These are phyloP conservation scores for Clanis bilineata DNA, from an alignment of 2,888 invertebrate genomes.

Conservation along the genomic window DNA sequence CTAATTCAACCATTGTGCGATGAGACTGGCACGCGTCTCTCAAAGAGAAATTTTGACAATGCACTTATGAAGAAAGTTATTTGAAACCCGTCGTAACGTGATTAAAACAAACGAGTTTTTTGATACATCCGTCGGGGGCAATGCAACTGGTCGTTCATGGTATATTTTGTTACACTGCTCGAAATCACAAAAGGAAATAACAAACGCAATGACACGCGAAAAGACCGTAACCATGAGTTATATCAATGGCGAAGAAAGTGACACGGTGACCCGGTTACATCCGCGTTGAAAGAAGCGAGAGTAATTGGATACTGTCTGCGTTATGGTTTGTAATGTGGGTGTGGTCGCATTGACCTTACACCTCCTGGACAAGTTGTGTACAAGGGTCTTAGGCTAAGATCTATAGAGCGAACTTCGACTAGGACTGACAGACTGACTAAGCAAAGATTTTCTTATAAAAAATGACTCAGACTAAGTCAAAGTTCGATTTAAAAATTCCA, in stretches of 20 bases:
- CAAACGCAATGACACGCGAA: slow-evolving; percentile 11
- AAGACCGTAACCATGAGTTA: slow-evolving; percentile 28
- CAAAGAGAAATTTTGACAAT: slow-evolving; percentile 75
- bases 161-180: neutral
- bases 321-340: slow-evolving; percentile 25
- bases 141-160: slow-evolving; percentile 32
- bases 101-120: slow-evolving; percentile 66
- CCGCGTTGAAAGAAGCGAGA: slow-evolving; percentile 58
- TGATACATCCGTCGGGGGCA: slow-evolving; percentile 39
- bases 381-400: too few relatives aligned
- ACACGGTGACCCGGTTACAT: slow-evolving; percentile 62
- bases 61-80: slow-evolving; percentile 73
- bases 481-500: too few relatives aligned
- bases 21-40: slow-evolving; percentile 47
- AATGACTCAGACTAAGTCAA: too few relatives aligned
- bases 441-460: too few relatives aligned
- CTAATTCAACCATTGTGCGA: slow-evolving; percentile 64
- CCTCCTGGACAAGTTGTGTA: neutral
- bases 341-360: slow-evolving; percentile 12
- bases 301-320: slow-evolving; percentile 53
- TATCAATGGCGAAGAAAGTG: slow-evolving; percentile 64
- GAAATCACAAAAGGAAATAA: neutral
- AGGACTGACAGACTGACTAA: too few relatives aligned
- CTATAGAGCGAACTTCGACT: too few relatives aligned
- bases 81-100: slow-evolving; percentile 58